A percentile compares a stretch with the other conserved stretches of the same genome.
These are phyloP conservation scores for Aricia artaxerxes DNA, from an alignment of 2,888 invertebrate genomes.

Conservation along the genomic window DNA sequence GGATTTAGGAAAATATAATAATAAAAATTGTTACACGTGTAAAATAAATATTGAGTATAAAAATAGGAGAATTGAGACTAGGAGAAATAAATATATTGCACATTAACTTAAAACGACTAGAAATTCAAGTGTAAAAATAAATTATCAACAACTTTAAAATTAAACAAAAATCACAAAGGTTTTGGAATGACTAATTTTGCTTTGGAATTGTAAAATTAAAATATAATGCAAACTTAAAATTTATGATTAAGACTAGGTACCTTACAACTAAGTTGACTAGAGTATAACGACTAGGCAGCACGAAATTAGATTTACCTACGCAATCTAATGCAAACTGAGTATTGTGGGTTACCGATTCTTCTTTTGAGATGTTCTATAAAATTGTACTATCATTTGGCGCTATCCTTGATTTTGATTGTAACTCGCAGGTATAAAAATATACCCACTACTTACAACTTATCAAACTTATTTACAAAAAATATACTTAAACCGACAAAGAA, in stretches of 20 bases:
- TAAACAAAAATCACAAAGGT: slow-evolving; percentile 39
- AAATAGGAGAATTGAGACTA: slow-evolving; percentile 45
- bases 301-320: slow-evolving; percentile 30
- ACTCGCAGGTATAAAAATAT: neutral
- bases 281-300: slow-evolving; percentile 33
- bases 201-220: slow-evolving; percentile 31
- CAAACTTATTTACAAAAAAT: slow-evolving; percentile 1
- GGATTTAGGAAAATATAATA: too few species aligned
- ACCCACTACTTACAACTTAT: neutral
- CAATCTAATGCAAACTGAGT: slow-evolving; percentile 7
- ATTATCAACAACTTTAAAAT: slow-evolving; percentile 46
- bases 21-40: slow-evolving; percentile 31
- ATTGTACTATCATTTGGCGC: slow-evolving; percentile 27
- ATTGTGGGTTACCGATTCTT: neutral
- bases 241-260: slow-evolving; percentile 20
- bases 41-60: slow-evolving; percentile 54
- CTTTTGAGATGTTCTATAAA: slow-evolving; percentile 6
- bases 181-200: slow-evolving; percentile 20
- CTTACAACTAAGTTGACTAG: slow-evolving; percentile 31
- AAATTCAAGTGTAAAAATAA: slow-evolving; percentile 48
- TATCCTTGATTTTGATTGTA: neutral
- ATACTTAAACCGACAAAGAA: neutral
- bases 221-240: slow-evolving; percentile 7
- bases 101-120: slow-evolving; percentile 46
- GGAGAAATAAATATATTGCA: slow-evolving; percentile 67